Evolutionary conservation across 1,140 invertebrate genomes (phyloP).

Genomic region (Helicoverpa armigera): DNA sequence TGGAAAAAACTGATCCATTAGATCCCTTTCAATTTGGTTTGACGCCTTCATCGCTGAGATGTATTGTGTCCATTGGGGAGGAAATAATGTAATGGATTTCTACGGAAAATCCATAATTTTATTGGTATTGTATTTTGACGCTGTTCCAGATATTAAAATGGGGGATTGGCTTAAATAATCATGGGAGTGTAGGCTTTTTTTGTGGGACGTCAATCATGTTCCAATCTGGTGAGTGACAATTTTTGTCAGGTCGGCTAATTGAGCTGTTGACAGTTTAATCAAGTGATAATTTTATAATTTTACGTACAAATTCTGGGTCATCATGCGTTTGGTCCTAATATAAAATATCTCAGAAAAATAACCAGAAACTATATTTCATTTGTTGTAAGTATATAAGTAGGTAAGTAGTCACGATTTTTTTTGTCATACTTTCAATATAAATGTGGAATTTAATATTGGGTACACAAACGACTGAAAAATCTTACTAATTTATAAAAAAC

Average conservation of each 20-base stretch:
- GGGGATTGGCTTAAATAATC: not conserved
- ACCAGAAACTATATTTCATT: no score
- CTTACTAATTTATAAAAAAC: not conserved
- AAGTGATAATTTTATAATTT: no score
- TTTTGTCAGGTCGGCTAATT: not conserved
- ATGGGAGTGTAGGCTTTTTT: conserved; percentile 1
- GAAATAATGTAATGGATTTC: conserved; percentile 58
- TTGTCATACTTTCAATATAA: no score
- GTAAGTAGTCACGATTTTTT: no score
- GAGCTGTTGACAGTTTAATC: no score
- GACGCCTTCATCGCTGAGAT: conserved; percentile 47
- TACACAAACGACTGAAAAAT: no score
- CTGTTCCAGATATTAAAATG: conserved; percentile 34
- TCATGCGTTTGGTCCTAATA: no score
- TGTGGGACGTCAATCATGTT: not conserved
- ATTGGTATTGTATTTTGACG: conserved; percentile 43
- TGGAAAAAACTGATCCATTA: conserved; percentile 56
- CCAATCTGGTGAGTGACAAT: not conserved
- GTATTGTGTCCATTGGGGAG: conserved; percentile 50
- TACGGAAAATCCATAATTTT: conserved; percentile 44
- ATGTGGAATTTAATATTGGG: no score
- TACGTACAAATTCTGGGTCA: no score
- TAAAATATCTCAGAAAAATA: no score
- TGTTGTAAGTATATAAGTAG: no score
- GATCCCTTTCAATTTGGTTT: conserved; percentile 54